phyloP scores from a whole-genome alignment of 2,113 vertebrate species.

The Rhinogobius similis region DNA sequence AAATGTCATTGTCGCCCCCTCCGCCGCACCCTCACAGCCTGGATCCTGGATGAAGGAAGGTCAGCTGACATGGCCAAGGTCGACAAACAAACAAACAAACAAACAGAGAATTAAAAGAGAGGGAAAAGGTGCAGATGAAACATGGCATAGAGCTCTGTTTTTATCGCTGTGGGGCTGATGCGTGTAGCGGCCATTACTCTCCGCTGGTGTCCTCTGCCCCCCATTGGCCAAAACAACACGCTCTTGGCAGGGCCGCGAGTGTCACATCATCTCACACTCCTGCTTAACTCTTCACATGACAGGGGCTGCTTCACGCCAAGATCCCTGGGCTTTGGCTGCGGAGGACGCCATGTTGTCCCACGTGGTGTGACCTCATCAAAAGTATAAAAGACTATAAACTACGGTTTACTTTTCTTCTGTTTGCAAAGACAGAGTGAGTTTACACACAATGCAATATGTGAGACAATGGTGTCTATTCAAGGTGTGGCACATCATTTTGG shows the following conservation, averaged over 20 bases:
- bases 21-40: conserved; percentile 16
- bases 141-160: conserved; percentile 47
- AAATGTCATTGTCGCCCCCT: conserved; percentile 57
- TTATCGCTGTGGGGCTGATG: conserved; percentile 55
- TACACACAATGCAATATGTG: neutral
- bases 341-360: conserved; percentile 14
- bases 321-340: conserved; percentile 18
- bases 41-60: conserved; percentile 71
- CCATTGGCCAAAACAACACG: conserved; percentile 70
- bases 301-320: conserved; percentile 53
- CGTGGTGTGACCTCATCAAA: conserved; percentile 7
- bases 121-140: conserved; percentile 70
- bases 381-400: neutral
- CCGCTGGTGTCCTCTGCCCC: conserved; percentile 76
- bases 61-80: conserved; percentile 78
- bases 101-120: conserved; percentile 70
- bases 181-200: conserved; percentile 67
- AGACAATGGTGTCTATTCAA: neutral
- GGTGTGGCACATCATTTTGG: neutral
- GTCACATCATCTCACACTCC: conserved; percentile 64
- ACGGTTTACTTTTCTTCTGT: neutral
- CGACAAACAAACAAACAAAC: conserved; percentile 76
- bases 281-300: conserved; percentile 54
- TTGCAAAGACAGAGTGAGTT: neutral
- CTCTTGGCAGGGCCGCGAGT: conserved; percentile 67